phyloP scores from a whole-genome alignment of 64 coral and sea anemone species.

The Actinia tenebrosa region DNA sequence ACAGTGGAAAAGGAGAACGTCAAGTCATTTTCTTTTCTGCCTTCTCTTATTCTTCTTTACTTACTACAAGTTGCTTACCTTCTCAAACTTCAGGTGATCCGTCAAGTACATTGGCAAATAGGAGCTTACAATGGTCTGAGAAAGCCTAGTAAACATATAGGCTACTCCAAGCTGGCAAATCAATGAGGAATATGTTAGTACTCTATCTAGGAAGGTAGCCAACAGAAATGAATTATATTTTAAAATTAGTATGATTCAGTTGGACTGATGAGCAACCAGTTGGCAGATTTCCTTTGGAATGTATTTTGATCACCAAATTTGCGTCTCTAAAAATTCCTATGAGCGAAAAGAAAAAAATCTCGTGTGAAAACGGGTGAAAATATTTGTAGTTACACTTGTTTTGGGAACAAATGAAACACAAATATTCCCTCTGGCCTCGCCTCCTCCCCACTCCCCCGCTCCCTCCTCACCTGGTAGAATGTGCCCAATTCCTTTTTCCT shows the following conservation, averaged over 20 bases:
- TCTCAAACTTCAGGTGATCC: slow-evolving; percentile 42
- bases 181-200: not conserved
- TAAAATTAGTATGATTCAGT: not conserved
- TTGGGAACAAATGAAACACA: not conserved
- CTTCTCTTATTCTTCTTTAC: not conserved
- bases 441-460: no score
- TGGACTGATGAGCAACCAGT: not conserved
- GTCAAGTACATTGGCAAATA: slow-evolving; percentile 53
- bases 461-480: no score
- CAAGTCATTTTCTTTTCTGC: no score
- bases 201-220: not conserved
- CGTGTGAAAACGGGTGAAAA: not conserved
- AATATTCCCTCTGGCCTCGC: no score
- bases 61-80: slow-evolving; percentile 7
- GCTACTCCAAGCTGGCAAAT: slow-evolving; percentile 30
- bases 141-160: slow-evolving; percentile 39
- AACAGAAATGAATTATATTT: not conserved
- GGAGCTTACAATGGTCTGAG: slow-evolving; percentile 24
- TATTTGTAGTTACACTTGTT: not conserved
- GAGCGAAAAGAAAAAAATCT: not conserved
- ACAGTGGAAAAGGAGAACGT: no score
- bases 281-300: not conserved
- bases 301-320: not conserved
- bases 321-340: not conserved
- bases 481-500: no score